A percentile compares a stretch with the other conserved stretches of the same genome.
phyloP scores from a whole-genome alignment of 2,113 vertebrate genomes.

The Stigmatopora nigra region DNA sequence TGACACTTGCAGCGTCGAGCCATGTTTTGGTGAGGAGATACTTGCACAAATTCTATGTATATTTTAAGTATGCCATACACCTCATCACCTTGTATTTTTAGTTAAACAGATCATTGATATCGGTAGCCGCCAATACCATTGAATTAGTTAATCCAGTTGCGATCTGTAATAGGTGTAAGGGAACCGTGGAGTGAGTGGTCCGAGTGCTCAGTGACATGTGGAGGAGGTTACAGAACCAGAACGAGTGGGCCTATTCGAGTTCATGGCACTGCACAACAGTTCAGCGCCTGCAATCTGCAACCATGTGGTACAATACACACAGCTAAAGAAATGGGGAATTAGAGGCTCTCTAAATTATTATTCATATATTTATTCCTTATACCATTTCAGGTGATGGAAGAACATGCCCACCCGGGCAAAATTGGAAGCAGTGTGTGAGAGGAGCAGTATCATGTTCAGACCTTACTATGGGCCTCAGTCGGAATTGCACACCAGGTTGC shows the following conservation, averaged over 20 bases:
- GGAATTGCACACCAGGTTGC: conserved; percentile 75
- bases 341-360: too few species aligned
- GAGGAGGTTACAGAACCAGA: conserved; percentile 77
- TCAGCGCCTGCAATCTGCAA: conserved; percentile 76
- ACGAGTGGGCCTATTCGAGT: conserved; percentile 57
- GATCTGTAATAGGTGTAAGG: conserved; percentile 38
- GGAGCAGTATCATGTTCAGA: conserved; percentile 72
- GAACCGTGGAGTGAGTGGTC: conserved; percentile 78
- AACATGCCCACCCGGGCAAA: conserved; percentile 69
- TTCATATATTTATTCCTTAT: neutral
- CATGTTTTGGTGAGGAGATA: conserved; percentile 68
- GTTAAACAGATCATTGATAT: too few species aligned
- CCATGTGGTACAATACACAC: conserved; percentile 72
- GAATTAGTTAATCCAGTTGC: neutral
- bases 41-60: neutral
- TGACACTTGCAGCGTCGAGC: conserved; percentile 77
- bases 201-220: conserved; percentile 77
- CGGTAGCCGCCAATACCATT: too few species aligned
- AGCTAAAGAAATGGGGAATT: neutral
- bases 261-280: conserved; percentile 70
- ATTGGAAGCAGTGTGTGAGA: conserved; percentile 70
- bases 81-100: too few species aligned
- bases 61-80: too few species aligned
- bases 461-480: conserved; percentile 40
- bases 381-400: conserved; percentile 40